Evolutionary conservation across 2,113 vertebrate species (phyloP), one percentile per base, ranked within the genome.

Genomic region (Psettodes erumei): DNA sequence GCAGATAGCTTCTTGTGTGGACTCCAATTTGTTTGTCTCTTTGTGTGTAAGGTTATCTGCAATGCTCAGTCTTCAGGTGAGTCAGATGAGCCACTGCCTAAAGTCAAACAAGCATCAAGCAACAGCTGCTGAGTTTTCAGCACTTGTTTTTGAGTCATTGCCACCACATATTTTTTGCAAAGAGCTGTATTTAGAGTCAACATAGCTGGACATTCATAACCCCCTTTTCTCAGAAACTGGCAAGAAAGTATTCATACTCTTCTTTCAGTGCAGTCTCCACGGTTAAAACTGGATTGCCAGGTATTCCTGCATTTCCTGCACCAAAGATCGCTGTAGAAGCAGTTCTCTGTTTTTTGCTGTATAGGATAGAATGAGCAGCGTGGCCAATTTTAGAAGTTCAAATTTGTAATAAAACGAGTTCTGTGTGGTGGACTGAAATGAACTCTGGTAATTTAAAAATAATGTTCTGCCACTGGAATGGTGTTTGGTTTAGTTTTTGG

Each of bases 251-350:
- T 67, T 23, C 33, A 6, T 4, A 28, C 53, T 16, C 48, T 32
- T 42, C 58, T 63, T 75, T 77, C 48, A 51, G 35, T 55, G 19
- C 30, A 19, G 40, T 75, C 74, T 67, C n/a, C 45, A 21, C 8
- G 23, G 54, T 47, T 60, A 50, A 48, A 68, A 28, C 33, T 61
- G 28, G 54, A 48, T 53, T 62, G 27, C 35, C 0, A 2, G 16
- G 23, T 33, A n/a, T 72, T 54, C 9, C 48, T 73, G 71, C 10
- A 23, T 77, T 69, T 66, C 33, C 12, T 33, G 60, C 76, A 76
- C 64, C 74, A 71, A 71, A 79, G 75, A 85, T 54, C 50, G 45
- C 70, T 71, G 47, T 43, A 43, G 47, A 81, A 55, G 21, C 33
- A 47, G 53, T 15, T 78, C 6, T 1, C 50, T 61, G 60, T 75